Conservation (phyloP, 2,113 vertebrate genomes). For the Melanerpes formicivorus region DNA sequence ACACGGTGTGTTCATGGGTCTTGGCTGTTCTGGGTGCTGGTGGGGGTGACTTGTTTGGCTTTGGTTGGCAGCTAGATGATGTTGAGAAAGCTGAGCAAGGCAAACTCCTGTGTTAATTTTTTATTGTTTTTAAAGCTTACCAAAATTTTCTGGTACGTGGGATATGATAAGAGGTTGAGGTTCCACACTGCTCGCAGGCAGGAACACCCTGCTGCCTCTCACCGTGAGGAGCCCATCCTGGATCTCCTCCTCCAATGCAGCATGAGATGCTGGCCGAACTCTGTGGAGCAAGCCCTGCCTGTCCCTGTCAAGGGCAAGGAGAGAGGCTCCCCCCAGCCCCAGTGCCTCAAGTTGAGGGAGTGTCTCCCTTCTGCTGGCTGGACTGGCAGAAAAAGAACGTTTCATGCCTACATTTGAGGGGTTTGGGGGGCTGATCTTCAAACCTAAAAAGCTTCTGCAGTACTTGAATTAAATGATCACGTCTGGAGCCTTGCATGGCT, state of each 20-base stretch:
- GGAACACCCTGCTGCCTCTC: background rate
- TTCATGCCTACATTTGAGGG: background rate
- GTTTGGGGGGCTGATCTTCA: background rate
- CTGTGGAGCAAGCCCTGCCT: background rate
- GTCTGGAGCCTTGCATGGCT: background rate
- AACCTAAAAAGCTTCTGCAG: background rate
- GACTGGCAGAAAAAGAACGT: background rate
- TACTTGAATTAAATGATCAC: background rate
- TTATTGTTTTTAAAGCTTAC: too few species aligned
- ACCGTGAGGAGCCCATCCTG: background rate
- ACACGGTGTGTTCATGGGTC: rapidly evolving
- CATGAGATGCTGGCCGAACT: background rate
- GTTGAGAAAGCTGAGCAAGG: background rate
- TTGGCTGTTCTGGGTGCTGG: background rate
- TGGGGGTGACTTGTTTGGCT: background rate
- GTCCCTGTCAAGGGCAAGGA: rapidly evolving
- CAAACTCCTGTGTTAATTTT: background rate
- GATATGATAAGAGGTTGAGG: background rate
- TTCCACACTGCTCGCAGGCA: background rate
- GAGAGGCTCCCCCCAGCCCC: background rate
- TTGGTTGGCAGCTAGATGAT: background rate
- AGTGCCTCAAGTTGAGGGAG: too few species aligned
- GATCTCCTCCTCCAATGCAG: rapidly evolving
- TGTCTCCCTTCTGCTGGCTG: too few species aligned
- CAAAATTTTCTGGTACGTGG: background rate